These are phyloP conservation scores for Helobdella robusta DNA, from an alignment of 2,888 invertebrate genomes.

Conservation along the genomic window DNA sequence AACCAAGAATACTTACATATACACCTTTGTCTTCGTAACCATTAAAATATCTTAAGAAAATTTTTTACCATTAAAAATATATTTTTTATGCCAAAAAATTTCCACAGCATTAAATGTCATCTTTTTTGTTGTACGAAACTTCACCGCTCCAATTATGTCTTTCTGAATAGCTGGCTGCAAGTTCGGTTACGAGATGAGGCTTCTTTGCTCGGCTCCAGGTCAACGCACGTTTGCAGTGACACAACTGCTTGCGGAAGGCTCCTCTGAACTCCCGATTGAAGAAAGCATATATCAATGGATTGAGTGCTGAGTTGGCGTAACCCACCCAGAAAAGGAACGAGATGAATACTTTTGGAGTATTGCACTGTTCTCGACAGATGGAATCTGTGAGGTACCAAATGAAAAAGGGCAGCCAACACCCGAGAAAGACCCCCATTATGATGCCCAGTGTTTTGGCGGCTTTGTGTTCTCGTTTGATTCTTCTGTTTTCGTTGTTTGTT, in stretches of 20 bases:
- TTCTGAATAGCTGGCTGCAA: constrained; percentile 1
- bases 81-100: no score
- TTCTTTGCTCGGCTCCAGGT: no score
- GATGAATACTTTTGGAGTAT: constrained; percentile 33
- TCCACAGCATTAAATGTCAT: no score
- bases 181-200: no score
- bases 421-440: constrained; percentile 37
- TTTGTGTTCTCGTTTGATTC: constrained; percentile 34
- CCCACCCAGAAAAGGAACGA: constrained; percentile 42
- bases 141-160: constrained; percentile 11
- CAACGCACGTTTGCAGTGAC: neutral
- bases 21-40: no score
- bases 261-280: constrained; percentile 39
- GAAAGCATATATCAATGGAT: constrained; percentile 40
- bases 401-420: constrained; percentile 38
- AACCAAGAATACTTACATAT: no score
- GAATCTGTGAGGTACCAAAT: constrained; percentile 37
- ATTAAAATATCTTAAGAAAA: no score
- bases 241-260: constrained; percentile 35
- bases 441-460: constrained; percentile 37
- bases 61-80: no score
- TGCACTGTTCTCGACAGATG: constrained; percentile 34
- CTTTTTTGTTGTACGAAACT: constrained; percentile 9
- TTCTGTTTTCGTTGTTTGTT: constrained; percentile 24
- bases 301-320: constrained; percentile 40